Base-by-base conservation (phyloP, 2,113 vertebrate genomes). In the Corythoichthys haematopterus region DNA sequence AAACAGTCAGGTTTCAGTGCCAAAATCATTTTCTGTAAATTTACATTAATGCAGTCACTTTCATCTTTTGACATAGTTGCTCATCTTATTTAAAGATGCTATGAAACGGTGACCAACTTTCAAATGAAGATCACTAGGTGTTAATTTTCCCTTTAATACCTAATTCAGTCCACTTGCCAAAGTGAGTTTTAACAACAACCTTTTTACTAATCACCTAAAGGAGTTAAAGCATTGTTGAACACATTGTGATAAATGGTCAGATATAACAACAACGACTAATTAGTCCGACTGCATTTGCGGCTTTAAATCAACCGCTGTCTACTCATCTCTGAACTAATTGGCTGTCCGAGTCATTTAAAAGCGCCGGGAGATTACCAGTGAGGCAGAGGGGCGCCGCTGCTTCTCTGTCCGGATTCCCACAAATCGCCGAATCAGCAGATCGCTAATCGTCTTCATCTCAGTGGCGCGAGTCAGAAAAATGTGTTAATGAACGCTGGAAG, bases 281-380 rank as follows among this genome's bases (percentile, higher is more conserved):
- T 36, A 57, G 33, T 36, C 3, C 33, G 33, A 57, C 4, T 36
- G 33, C 9, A 57, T 57, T 57, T 57, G 55, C 55, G 28, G 55
- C 55, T 6, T 57, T 36, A 57, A 57, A 57, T 57, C 55, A 57
- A 57, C 55, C 55, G 55, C 55, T 36, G 55, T 57, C 33, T 33
- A 36, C 55, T 36, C 33, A 33, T 57, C 55, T 57, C 55, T 33
- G 3, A 57, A 57, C 55, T 57, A 57, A 57, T 57, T 57, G 55
- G 55, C 55, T 36, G 55, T 57, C 55, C 55, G 55, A 57, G 12
- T 57, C 55, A 14, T 35, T 33, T 57, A 57, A 57, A 57, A 36
- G 33, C 55, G 33, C 33, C 33, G 28, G 55, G 55, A 57, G 55
- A 36, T 57, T 57, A 57, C 5, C 55, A 36, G 33, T 2, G 55